Percentiles rank a stretch among this genome's conserved stretches.
Evolutionary conservation across 92 coral and sea anemone species (phyloP).

Genomic region (Actinostola sp.): DNA sequence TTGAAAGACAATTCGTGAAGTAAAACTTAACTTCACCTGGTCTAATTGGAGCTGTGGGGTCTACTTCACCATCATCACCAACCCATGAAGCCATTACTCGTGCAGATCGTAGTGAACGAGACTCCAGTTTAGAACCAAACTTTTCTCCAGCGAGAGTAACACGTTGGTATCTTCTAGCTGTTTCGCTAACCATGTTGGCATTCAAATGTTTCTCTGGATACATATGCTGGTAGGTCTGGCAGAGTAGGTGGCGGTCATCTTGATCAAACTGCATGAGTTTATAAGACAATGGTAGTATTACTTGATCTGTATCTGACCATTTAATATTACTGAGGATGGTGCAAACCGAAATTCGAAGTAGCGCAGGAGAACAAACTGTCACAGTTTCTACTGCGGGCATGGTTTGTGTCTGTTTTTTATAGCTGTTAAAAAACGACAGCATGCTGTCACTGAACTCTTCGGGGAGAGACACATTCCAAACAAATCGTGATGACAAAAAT

Average conservation of each 20-base stretch:
- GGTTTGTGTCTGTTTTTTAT: neutral
- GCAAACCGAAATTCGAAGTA: neutral
- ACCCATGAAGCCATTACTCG: slow-evolving; percentile 64
- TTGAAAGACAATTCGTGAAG: slow-evolving; percentile 18
- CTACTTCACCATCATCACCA: slow-evolving; percentile 40
- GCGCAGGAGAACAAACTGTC: neutral
- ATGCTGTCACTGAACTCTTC: slow-evolving; percentile 4
- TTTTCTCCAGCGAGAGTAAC: slow-evolving; percentile 40
- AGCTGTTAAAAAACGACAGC: slow-evolving; percentile 1
- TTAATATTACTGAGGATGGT: neutral
- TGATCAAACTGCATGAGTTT: slow-evolving; percentile 24
- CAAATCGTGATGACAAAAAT: slow-evolving; percentile 7
- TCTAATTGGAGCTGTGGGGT: slow-evolving; percentile 26
- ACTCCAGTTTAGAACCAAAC: slow-evolving; percentile 47
- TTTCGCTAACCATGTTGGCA: slow-evolving; percentile 13
- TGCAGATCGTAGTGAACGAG: slow-evolving; percentile 43
- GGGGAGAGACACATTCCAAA: slow-evolving; percentile 1
- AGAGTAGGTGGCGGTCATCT: slow-evolving; percentile 15
- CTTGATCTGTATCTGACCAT: slow-evolving; percentile 16
- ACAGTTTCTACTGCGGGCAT: neutral
- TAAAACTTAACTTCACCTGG: slow-evolving; percentile 49
- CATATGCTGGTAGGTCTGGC: neutral
- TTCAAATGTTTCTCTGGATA: neutral
- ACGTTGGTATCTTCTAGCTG: slow-evolving; percentile 13
- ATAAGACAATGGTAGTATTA: slow-evolving; percentile 5